Percentiles rank a stretch among this genome's conserved stretches.
These are phyloP conservation scores for Xanthia togata DNA, from an alignment of 2,888 invertebrate species.

Conservation along the genomic window DNA sequence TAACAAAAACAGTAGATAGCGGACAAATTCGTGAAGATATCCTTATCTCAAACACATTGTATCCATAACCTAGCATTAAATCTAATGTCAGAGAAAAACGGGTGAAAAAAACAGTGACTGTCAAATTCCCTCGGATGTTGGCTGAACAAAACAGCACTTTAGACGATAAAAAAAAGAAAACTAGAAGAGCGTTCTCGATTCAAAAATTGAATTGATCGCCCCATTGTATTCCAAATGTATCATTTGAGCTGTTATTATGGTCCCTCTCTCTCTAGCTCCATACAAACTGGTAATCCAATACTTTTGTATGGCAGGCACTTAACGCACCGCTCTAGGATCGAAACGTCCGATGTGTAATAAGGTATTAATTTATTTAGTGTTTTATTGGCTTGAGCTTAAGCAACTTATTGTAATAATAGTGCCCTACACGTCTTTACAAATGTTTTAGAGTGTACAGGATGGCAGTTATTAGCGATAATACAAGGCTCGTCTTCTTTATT, in stretches of 20 bases:
- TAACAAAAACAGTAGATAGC: conserved; percentile 50
- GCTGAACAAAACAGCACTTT: conserved; percentile 91
- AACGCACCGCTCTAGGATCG: conserved; percentile 79
- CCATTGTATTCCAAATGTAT: conserved; percentile 91
- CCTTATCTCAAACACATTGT: conserved; percentile 69
- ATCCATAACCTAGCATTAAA: conserved; percentile 81
- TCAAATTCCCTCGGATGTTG: conserved; percentile 89
- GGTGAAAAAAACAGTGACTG: conserved; percentile 89
- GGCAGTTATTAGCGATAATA: conserved; percentile 55
- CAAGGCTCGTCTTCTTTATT: conserved; percentile 49
- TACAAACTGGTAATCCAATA: conserved; percentile 90
- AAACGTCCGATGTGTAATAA: conserved; percentile 81
- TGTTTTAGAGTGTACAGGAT: conserved; percentile 40
- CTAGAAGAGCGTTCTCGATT: conserved; percentile 90
- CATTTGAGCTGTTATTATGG: conserved; percentile 91
- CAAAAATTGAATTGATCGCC: conserved; percentile 91
- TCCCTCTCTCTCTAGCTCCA: conserved; percentile 87
- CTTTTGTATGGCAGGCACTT: conserved; percentile 90
- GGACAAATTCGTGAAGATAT: conserved; percentile 61
- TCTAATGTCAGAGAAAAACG: conserved; percentile 83
- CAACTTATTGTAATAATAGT: conserved; percentile 58
- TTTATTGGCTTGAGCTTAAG: conserved; percentile 70
- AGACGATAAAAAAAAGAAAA: conserved; percentile 87
- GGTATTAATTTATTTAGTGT: conserved; percentile 80
- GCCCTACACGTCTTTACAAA: conserved; percentile 44